These are phyloP conservation scores for Stenodema calcarata DNA, from an alignment of 2,888 invertebrate species.

Conservation along the genomic window DNA sequence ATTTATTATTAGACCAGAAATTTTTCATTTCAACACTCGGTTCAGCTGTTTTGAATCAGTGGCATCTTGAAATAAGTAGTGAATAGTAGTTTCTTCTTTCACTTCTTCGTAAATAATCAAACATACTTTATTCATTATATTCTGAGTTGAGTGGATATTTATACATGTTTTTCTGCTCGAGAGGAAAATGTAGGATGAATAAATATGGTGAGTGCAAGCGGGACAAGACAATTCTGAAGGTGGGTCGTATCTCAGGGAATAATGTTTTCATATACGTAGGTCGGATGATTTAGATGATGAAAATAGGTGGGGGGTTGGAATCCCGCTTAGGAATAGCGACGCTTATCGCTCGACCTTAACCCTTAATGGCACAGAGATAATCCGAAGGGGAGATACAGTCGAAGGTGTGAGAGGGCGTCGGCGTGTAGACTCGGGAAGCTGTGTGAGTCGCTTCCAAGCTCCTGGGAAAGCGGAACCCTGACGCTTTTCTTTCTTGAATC, in stretches of 20 bases:
- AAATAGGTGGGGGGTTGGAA: background rate
- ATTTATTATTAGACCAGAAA: too few species aligned
- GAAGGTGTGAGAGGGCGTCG: background rate
- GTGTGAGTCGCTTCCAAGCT: background rate
- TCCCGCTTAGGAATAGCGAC: background rate
- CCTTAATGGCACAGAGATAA: constrained; percentile 11
- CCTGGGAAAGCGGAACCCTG: too few species aligned
- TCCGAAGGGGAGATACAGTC: background rate
- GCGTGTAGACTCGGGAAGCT: background rate
- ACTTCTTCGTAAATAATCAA: too few species aligned
- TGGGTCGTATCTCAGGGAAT: constrained; percentile 40
- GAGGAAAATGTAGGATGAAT: background rate
- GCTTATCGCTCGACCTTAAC: constrained; percentile 9
- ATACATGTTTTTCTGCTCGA: background rate
- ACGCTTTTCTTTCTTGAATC: too few species aligned
- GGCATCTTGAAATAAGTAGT: too few species aligned
- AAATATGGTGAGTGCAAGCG: constrained; percentile 1
- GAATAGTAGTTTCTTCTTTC: too few species aligned
- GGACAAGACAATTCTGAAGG: constrained; percentile 19
- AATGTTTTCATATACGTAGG: constrained; percentile 47
- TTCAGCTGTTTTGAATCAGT: too few species aligned
- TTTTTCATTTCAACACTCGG: too few species aligned
- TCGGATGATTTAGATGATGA: background rate
- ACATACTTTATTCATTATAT: background rate
- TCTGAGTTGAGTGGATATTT: background rate